Base-by-base conservation (phyloP, 2,888 invertebrate genomes). In the Lordiphosa fenestrarum region DNA sequence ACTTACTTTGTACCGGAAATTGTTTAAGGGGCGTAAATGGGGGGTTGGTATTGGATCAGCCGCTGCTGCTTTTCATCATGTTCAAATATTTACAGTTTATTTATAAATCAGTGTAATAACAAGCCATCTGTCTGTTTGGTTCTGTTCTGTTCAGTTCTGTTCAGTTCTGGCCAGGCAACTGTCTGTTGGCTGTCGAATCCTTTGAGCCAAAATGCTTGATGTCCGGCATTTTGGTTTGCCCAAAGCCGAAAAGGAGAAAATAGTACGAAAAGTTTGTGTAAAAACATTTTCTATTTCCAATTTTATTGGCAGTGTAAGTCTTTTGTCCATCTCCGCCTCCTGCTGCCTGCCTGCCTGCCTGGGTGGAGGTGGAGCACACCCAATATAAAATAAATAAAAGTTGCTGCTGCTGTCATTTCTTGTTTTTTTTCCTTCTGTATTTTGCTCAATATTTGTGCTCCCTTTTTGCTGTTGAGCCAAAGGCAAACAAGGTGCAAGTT, bases 91-190 rank as follows among this genome's bases (percentile, higher is more conserved):
- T 77, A 77, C 84, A 84, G 66, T 84, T 78, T 78, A 81, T 78
- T 78, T 78, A 84, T 77, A 78, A 78, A 78, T 78, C 77, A 81
- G 74, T 78, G 84, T 78, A 84, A 78, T 78, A 78, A 78, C 77
- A 77, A 84, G 78, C 78, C 78, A 74, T 81, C 84, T 73, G 61
- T 69, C 69, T 62, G 46, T 69, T 25, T 25, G 25, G 25, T 7
- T 25, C 57, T 56, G 58, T 23, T 38, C 12, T n/a, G 15, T 9
- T 13, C 15, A 15, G 25, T 7, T 25, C 57, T 56, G 58, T 23
- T 25, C 57, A 54, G 58, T 23, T 13, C 36, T 40, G 38, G n/a
- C 23, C n/a, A 7, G 44, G 23, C 21, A 36, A 52, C 64, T 76
- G 81, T 73, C 73, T 63, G 63, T 64, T 58, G 75, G 47, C 77